A percentile compares a stretch with the other conserved stretches of the same genome.
phyloP scores from a whole-genome alignment of 2,113 vertebrate species.

The Rhinichthys klamathensis region DNA sequence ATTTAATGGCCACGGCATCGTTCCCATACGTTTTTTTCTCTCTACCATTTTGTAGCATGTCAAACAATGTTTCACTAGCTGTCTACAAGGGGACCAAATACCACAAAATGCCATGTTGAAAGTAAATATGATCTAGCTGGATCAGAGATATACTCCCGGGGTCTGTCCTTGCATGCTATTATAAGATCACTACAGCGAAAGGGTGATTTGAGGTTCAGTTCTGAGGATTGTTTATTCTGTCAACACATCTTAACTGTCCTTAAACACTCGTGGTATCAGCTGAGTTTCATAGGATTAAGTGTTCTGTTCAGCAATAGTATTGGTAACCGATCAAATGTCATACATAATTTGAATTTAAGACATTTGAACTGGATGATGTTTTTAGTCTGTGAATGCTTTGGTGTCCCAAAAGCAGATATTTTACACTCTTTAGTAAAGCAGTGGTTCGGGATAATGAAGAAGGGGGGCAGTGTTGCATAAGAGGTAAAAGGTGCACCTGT shows the following conservation, averaged over 20 bases:
- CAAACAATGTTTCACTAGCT: background rate
- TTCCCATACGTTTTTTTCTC: background rate
- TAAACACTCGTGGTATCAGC: background rate
- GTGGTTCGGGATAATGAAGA: background rate
- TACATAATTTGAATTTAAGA: background rate
- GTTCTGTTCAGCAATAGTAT: slow-evolving; percentile 20
- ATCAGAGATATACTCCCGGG: background rate
- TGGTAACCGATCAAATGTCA: background rate
- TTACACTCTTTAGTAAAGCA: background rate
- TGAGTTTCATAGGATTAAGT: slow-evolving; percentile 5
- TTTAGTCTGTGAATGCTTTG: background rate
- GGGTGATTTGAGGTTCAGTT: slow-evolving; percentile 30
- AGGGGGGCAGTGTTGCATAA: background rate
- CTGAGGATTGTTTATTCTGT: slow-evolving; percentile 29
- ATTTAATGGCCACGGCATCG: background rate
- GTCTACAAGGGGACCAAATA: background rate
- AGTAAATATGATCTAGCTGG: background rate
- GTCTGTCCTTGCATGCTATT: slow-evolving; percentile 27
- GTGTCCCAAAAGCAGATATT: background rate
- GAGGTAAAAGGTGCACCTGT: slow-evolving; percentile 37
- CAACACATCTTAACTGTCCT: slow-evolving; percentile 36
- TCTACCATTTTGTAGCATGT: background rate
- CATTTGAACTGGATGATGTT: background rate
- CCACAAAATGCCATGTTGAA: background rate
- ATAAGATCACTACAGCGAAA: slow-evolving; percentile 2